phyloP scores from a whole-genome alignment of 2,888 invertebrate genomes.

The Dynastes hyllus region DNA sequence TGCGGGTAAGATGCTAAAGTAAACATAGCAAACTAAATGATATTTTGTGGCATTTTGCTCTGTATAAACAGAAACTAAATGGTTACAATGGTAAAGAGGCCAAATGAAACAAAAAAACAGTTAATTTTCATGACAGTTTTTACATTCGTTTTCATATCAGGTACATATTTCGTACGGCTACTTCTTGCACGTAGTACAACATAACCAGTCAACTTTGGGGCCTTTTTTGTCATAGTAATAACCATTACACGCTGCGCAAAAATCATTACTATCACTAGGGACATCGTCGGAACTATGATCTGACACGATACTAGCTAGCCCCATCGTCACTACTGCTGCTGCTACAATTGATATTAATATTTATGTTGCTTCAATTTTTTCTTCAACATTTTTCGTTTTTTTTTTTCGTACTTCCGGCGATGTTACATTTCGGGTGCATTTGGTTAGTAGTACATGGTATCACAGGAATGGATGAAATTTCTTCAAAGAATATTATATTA shows the following conservation, averaged over 20 bases:
- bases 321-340: too few species aligned
- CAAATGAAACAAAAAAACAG: background rate
- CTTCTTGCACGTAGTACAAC: background rate
- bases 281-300: constrained; percentile 2
- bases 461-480: too few species aligned
- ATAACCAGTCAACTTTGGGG: background rate
- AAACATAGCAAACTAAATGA: too few species aligned
- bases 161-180: background rate
- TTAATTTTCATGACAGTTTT: background rate
- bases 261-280: background rate
- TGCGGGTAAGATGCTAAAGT: too few species aligned
- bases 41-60: background rate
- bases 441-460: background rate
- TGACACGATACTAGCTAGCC: background rate
- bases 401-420: background rate
- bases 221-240: background rate
- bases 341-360: background rate
- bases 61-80: constrained; percentile 1
- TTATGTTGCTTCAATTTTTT: background rate
- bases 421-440: background rate
- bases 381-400: background rate
- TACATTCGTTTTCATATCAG: background rate
- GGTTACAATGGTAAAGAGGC: constrained; percentile 1
- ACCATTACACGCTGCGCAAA: background rate
- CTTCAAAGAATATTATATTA: background rate